Conservation (phyloP, 2,797 vertebrate species). For the Hippopotamyrus pictus region DNA sequence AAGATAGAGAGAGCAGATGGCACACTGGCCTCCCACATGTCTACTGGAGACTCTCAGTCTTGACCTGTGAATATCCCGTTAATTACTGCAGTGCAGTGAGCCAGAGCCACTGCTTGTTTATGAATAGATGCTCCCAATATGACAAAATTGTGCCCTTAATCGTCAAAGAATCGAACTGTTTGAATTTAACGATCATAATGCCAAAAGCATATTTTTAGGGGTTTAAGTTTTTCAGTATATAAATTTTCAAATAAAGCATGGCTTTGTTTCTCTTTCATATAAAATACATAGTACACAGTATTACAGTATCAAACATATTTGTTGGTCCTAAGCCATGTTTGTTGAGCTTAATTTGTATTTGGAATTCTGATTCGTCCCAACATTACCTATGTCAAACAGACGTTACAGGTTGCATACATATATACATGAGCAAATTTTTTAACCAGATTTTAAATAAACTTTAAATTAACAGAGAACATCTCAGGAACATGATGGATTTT, state of each 20-base stretch:
- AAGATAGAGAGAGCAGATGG: constrained; percentile 7
- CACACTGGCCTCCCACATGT: not conserved
- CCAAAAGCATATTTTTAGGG: not conserved
- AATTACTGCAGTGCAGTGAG: not conserved
- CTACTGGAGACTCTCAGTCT: not conserved
- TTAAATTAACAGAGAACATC: not conserved
- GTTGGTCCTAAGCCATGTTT: not conserved
- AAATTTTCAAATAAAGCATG: not conserved
- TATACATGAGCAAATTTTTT: not conserved
- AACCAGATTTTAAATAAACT: not conserved
- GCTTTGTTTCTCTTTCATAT: not conserved
- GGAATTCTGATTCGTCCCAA: not conserved
- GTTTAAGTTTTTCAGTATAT: not conserved
- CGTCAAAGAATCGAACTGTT: not conserved
- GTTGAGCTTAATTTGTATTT: not conserved
- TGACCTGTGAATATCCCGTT: constrained; percentile 15
- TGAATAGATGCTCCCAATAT: constrained; percentile 1
- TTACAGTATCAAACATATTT: not conserved
- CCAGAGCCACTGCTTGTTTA: constrained; percentile 6
- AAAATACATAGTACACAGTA: not conserved
- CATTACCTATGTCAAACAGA: not conserved
- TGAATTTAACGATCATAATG: not conserved
- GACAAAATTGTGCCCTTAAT: not conserved
- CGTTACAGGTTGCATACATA: not conserved
- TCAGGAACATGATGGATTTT: not conserved